These are phyloP conservation scores for Patella pellucida DNA, from an alignment of 2,888 invertebrate species.

Conservation along the genomic window DNA sequence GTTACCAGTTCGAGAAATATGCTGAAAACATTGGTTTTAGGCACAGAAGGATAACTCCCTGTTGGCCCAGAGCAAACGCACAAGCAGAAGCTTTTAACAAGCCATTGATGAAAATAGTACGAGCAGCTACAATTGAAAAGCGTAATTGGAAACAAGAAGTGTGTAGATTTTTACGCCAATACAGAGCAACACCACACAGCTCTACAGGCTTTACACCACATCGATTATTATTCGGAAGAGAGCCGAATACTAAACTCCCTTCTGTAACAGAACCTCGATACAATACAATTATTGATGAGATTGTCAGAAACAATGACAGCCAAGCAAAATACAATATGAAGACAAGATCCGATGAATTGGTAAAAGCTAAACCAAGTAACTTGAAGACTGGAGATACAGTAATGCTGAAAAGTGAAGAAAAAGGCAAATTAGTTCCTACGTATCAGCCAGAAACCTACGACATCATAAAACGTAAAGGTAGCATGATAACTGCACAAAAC, in stretches of 20 bases:
- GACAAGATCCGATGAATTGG: background rate
- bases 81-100: conserved; percentile 18
- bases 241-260: conserved; percentile 10
- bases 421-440: background rate
- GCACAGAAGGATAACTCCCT: conserved; percentile 12
- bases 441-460: background rate
- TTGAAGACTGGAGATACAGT: background rate
- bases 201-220: conserved; percentile 12
- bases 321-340: background rate
- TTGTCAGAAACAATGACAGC: background rate
- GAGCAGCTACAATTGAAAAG: conserved; percentile 11
- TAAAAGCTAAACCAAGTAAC: background rate
- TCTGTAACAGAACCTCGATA: background rate
- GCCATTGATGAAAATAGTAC: conserved; percentile 12
- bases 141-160: conserved; percentile 15
- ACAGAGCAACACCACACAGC: conserved; percentile 9
- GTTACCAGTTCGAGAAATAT: background rate
- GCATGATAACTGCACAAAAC: background rate
- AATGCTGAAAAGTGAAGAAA: background rate
- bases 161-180: conserved; percentile 14
- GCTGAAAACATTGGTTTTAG: background rate
- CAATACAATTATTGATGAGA: background rate
- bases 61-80: conserved; percentile 12
- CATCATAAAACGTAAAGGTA: background rate
- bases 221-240: conserved; percentile 7